Evolutionary conservation across 2,113 vertebrate species (phyloP).

Genomic region (Hippocampus comes): DNA sequence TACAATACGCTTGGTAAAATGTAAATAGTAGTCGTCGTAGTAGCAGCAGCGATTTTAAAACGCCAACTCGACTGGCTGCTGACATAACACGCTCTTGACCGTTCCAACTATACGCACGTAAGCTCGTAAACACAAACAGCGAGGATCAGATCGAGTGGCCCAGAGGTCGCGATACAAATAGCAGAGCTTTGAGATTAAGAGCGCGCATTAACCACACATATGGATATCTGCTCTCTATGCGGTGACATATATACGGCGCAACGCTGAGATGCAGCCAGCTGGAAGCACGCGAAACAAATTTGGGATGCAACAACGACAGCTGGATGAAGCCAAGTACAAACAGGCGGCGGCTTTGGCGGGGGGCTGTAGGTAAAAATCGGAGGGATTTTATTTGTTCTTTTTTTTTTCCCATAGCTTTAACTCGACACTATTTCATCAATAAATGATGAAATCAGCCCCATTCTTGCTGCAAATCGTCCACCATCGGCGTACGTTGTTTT

Average conservation of each 20-base stretch:
- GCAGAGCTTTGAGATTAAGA: slow-evolving; percentile 31
- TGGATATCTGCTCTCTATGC: neutral
- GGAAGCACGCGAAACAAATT: slow-evolving; percentile 8
- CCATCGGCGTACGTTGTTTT: too few relatives aligned
- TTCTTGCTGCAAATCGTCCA: too few relatives aligned
- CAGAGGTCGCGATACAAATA: slow-evolving; percentile 19
- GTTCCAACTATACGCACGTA: slow-evolving; percentile 29
- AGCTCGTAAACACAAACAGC: neutral
- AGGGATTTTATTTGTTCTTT: too few relatives aligned
- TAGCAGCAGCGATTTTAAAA: neutral
- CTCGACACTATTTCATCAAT: too few relatives aligned
- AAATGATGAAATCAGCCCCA: too few relatives aligned
- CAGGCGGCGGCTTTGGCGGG: neutral
- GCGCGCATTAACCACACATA: slow-evolving; percentile 16
- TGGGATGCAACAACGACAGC: slow-evolving; percentile 22
- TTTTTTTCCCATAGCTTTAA: too few relatives aligned
- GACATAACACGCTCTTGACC: slow-evolving; percentile 37
- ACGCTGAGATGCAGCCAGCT: slow-evolving; percentile 12
- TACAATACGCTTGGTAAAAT: too few relatives aligned
- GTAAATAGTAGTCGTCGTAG: neutral
- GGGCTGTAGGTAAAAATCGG: too few relatives aligned
- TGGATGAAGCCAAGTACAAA: slow-evolving; percentile 17
- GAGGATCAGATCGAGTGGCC: slow-evolving; percentile 2
- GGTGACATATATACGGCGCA: neutral
- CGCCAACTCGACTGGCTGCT: slow-evolving; percentile 21